A percentile compares a stretch with the other conserved stretches of the same genome.
Evolutionary conservation across 2,113 vertebrate genomes (phyloP).

Genomic region (Platycercus adscitus): DNA sequence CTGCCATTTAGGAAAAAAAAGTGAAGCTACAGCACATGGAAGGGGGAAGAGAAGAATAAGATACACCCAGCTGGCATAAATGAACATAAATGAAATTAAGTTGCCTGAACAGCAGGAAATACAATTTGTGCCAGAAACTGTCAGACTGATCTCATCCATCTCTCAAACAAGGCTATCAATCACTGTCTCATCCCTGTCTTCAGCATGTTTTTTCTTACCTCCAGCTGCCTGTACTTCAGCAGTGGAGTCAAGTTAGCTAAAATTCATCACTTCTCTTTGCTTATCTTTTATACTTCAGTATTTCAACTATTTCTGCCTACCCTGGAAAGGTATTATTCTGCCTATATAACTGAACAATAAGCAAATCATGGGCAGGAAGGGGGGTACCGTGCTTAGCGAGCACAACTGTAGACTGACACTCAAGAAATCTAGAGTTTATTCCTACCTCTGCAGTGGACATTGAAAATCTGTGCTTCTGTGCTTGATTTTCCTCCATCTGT

Average conservation of each 20-base stretch:
- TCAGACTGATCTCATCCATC: slow-evolving; percentile 57
- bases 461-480: neutral
- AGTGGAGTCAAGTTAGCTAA: slow-evolving; percentile 2
- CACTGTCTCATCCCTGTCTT: slow-evolving; percentile 31
- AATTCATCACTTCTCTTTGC: neutral
- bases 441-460: neutral
- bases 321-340: neutral
- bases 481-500: neutral
- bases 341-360: neutral
- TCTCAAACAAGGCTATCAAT: slow-evolving; percentile 69
- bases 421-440: neutral
- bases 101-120: slow-evolving; percentile 63
- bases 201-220: slow-evolving; percentile 25
- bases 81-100: slow-evolving; percentile 69
- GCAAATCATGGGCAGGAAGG: neutral
- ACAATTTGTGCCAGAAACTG: slow-evolving; percentile 60
- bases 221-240: neutral
- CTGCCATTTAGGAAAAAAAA: neutral
- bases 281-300: neutral
- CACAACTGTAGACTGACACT: neutral
- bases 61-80: slow-evolving; percentile 41
- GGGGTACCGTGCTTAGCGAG: neutral
- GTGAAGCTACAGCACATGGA: neutral
- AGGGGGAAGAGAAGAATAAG: neutral
- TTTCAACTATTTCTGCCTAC: neutral